Conservation (phyloP, 2,888 invertebrate species). For the Mimumesa dahlbomi region DNA sequence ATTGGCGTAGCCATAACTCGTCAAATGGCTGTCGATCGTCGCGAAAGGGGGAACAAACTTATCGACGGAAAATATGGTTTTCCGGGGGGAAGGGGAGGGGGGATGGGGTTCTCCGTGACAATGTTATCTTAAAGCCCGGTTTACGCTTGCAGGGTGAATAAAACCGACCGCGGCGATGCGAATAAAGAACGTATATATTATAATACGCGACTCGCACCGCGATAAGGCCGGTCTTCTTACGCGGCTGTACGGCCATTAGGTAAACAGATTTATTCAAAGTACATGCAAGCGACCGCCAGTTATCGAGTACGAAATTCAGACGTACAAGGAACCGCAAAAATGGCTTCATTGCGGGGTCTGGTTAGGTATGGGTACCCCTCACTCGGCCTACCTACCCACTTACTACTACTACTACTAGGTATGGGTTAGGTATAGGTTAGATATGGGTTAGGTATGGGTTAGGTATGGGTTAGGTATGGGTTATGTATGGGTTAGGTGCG, state of each 20-base stretch:
- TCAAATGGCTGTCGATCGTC: constrained; percentile 35
- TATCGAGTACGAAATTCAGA: constrained; percentile 48
- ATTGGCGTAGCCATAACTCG: constrained; percentile 32
- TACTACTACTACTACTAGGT: no score
- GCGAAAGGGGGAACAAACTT: constrained; percentile 47
- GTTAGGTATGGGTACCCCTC: no score
- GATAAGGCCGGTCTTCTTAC: constrained; percentile 36
- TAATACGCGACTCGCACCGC: constrained; percentile 4
- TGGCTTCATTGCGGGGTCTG: no score
- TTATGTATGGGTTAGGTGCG: no score
- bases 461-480: no score
- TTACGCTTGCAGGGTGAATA: constrained; percentile 50
- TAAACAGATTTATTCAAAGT: constrained; percentile 53
- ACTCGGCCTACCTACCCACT: no score
- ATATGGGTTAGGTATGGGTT: no score
- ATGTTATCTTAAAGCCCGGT: constrained; percentile 60
- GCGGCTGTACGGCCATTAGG: constrained; percentile 32
- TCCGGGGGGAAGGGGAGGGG: no score
- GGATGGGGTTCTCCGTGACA: constrained; percentile 34
- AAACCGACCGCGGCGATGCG: constrained; percentile 27
- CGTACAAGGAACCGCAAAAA: no score
- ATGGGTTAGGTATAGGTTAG: no score
- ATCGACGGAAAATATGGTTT: constrained; percentile 50
- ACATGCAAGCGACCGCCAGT: constrained; percentile 28
- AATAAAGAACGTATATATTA: constrained; percentile 42